Evolutionary conservation across 35 echinoderm and acorn worm species (phyloP).

Genomic region (Apostichopus japonicus): DNA sequence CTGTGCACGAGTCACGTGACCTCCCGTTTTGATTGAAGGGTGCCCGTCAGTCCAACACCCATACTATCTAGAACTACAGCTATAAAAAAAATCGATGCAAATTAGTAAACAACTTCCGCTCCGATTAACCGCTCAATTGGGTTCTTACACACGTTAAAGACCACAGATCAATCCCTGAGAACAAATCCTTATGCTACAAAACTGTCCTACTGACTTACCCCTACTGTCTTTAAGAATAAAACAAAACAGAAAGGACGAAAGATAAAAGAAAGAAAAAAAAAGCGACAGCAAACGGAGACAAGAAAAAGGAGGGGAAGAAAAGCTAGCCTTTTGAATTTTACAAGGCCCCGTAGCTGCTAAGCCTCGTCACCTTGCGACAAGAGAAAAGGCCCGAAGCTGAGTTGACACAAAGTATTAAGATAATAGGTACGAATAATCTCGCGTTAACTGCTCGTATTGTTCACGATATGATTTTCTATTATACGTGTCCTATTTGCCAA

Average conservation of each 20-base stretch:
- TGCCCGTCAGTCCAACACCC: constrained; percentile 30
- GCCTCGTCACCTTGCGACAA: constrained; percentile 35
- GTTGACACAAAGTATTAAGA: constrained; percentile 57
- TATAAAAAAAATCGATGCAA: constrained; percentile 30
- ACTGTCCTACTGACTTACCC: not conserved
- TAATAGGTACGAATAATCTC: constrained; percentile 36
- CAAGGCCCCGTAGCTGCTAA: constrained; percentile 24
- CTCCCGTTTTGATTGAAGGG: constrained; percentile 41
- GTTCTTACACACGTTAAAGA: not conserved
- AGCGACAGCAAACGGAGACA: not conserved
- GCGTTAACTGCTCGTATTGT: constrained; percentile 9
- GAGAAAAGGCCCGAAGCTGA: constrained; percentile 35
- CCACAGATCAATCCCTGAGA: too few species aligned
- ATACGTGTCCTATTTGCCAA: not conserved
- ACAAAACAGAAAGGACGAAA: too few species aligned
- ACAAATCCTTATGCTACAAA: too few species aligned
- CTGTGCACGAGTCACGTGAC: not conserved
- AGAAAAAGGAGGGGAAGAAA: not conserved
- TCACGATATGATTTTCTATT: constrained; percentile 21
- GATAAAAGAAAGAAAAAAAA: not conserved
- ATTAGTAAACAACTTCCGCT: constrained; percentile 60
- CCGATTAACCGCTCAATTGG: constrained; percentile 51
- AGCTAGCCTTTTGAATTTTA: constrained; percentile 34
- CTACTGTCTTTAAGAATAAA: not conserved
- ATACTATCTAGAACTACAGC: too few species aligned